Base-by-base conservation (phyloP, 2,888 invertebrate genomes). In the Drosophila subquinaria region DNA sequence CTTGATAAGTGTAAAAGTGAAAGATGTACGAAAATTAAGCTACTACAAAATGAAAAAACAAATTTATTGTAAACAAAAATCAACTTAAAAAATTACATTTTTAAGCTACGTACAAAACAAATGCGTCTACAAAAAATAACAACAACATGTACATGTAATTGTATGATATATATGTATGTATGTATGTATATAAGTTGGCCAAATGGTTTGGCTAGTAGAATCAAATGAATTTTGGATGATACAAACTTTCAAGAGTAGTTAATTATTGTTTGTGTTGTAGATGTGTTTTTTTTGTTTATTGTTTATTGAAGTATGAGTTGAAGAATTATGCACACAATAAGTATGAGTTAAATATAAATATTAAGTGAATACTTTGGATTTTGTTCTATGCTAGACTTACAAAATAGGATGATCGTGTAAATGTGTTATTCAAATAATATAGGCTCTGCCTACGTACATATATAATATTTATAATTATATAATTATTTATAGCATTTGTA, bases 391-490 rank as follows among this genome's bases (percentile, higher is more conserved):
- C 71, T 80, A 57, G 35, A 8, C 53, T 36, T 64, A 57, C 27
- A 67, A 69, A 69, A 30, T 81, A 75, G 45, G 51, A 67, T 72
- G 74, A 82, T 73, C 68, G 66, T 62, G 48, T 84, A 74, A 60
- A 47, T 63, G 69, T 81, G 69, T 81, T 76, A 77, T 72, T 60
- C 67, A 76, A 73, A 73, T 78, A 69, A 79, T 75, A 81, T 81
- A 89, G 90, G 90, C 90, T 90, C 90, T 76, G 89, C 90, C 90
- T 85, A 83, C 53, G 74, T 69, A 83, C 53, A 73, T 69, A 64
- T 79, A 86, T 73, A 73, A 62, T 42, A 42, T 60, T 65, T 63
- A 70, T 23, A 63, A 60, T 77, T 73, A 57, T 57, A 57, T 47
- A 57, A 57, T 56, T 43, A 67, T 68, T 61, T 70, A 72, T 76